Percentiles rank a stretch among this genome's conserved stretches.
Conservation (phyloP, 2,888 invertebrate genomes). For the Brenthis ino region DNA sequence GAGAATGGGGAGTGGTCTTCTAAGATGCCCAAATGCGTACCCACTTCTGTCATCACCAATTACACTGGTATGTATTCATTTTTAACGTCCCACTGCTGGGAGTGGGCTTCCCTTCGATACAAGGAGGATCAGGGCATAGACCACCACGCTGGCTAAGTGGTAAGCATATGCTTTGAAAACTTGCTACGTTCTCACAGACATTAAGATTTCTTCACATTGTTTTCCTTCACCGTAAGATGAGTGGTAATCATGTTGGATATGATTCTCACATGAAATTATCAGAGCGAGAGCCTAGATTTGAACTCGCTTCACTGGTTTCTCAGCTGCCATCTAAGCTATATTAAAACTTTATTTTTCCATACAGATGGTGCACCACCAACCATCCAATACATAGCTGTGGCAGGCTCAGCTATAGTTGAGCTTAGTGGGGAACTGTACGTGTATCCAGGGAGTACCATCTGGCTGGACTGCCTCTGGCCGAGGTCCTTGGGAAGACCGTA, state of each 20-base stretch:
- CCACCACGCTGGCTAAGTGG: background rate
- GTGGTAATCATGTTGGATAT: background rate
- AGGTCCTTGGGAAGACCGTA: constrained; percentile 90
- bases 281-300: background rate
- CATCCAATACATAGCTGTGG: constrained; percentile 88
- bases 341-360: constrained; percentile 12
- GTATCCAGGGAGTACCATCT: constrained; percentile 90
- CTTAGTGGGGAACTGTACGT: constrained; percentile 90
- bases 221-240: background rate
- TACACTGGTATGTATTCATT: constrained; percentile 85
- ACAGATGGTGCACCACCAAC: constrained; percentile 93
- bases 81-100: too few species aligned
- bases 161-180: background rate
- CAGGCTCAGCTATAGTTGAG: constrained; percentile 91
- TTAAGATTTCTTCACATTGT: too few species aligned
- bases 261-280: too few species aligned
- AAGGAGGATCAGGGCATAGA: background rate
- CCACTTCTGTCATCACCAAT: constrained; percentile 93
- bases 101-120: too few species aligned
- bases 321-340: background rate
- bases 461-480: constrained; percentile 91
- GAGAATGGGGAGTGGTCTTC: constrained; percentile 92
- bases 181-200: too few species aligned
- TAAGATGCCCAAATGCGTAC: constrained; percentile 90
- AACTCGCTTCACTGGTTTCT: background rate